Percentiles rank a stretch among this genome's conserved stretches.
Evolutionary conservation across 2,888 invertebrate species (phyloP).

Genomic region (Lymantria dispar): DNA sequence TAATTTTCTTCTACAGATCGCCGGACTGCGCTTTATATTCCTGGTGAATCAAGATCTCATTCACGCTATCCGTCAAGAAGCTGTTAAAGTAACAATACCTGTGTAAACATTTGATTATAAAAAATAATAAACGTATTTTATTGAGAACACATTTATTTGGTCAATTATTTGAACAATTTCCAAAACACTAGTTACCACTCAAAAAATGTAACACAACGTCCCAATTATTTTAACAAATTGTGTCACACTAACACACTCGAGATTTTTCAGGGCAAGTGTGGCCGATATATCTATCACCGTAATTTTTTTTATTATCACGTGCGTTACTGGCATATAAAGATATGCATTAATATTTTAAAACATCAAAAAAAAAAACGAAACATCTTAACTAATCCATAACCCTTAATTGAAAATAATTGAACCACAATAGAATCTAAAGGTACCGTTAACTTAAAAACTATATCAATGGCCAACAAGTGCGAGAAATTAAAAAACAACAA

Average conservation of each 20-base stretch:
- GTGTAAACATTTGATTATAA: constrained; percentile 37
- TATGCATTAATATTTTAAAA: constrained; percentile 60
- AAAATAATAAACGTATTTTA: constrained; percentile 46
- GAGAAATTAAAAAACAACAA: constrained; percentile 62
- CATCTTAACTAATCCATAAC: constrained; percentile 66
- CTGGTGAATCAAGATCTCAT: constrained; percentile 96
- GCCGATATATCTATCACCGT: constrained; percentile 65
- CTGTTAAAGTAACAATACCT: constrained; percentile 88
- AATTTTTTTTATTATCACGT: constrained; percentile 63
- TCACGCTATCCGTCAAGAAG: constrained; percentile 93
- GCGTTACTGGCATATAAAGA: constrained; percentile 72
- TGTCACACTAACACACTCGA: constrained; percentile 34
- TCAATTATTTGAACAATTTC: constrained; percentile 73
- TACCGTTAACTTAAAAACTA: constrained; percentile 51
- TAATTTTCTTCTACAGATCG: constrained; percentile 83
- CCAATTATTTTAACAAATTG: constrained; percentile 38
- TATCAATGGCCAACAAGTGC: constrained; percentile 76
- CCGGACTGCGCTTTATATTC: constrained; percentile 95
- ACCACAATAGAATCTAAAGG: constrained; percentile 56
- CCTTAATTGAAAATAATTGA: constrained; percentile 62
- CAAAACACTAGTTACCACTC: constrained; percentile 74
- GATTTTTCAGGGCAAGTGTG: constrained; percentile 36
- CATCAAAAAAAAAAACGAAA: constrained; percentile 35
- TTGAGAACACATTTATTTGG: constrained; percentile 82
- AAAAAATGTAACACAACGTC: constrained; percentile 55